phyloP scores from a whole-genome alignment of 1,140 invertebrate species.

The Drosophila oshimai region DNA sequence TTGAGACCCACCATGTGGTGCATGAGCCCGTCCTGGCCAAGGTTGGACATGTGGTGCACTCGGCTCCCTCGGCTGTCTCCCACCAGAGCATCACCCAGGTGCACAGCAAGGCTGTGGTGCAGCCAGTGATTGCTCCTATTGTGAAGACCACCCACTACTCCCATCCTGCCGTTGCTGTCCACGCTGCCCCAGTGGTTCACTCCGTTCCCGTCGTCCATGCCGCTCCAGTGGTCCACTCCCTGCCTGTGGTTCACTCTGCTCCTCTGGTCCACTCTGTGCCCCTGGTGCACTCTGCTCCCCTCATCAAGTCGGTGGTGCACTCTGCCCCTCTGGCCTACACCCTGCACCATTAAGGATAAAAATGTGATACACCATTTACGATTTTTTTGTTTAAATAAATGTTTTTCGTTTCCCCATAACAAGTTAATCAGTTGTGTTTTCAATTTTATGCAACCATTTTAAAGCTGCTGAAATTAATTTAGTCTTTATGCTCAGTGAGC shows the following conservation, averaged over 20 bases:
- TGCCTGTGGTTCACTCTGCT: conserved; percentile 68
- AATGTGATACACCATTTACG: conserved; percentile 58
- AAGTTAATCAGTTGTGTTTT: conserved; percentile 1
- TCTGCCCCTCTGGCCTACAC: conserved; percentile 81
- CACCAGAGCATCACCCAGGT: conserved; percentile 83
- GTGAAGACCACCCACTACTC: conserved; percentile 71
- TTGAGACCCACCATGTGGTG: conserved; percentile 69
- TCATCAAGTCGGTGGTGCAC: conserved; percentile 59
- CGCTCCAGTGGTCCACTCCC: conserved; percentile 45
- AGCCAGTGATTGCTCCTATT: conserved; percentile 69
- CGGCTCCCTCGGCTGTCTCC: conserved; percentile 81
- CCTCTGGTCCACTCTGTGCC: conserved; percentile 58
- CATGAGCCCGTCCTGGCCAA: conserved; percentile 74
- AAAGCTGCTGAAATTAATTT: no score
- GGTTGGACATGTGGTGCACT: conserved; percentile 68
- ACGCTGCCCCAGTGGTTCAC: conserved; percentile 81
- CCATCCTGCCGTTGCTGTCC: conserved; percentile 79
- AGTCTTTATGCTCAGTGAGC: no score
- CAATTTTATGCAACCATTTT: not conserved
- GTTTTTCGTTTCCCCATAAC: conserved; percentile 38
- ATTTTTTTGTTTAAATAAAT: conserved; percentile 55
- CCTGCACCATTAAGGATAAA: conserved; percentile 55
- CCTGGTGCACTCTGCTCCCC: conserved; percentile 63
- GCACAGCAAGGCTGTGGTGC: conserved; percentile 59
- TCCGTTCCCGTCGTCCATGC: conserved; percentile 34